Conservation (phyloP, 2,797 vertebrate genomes). For the Scolopax rusticola region DNA sequence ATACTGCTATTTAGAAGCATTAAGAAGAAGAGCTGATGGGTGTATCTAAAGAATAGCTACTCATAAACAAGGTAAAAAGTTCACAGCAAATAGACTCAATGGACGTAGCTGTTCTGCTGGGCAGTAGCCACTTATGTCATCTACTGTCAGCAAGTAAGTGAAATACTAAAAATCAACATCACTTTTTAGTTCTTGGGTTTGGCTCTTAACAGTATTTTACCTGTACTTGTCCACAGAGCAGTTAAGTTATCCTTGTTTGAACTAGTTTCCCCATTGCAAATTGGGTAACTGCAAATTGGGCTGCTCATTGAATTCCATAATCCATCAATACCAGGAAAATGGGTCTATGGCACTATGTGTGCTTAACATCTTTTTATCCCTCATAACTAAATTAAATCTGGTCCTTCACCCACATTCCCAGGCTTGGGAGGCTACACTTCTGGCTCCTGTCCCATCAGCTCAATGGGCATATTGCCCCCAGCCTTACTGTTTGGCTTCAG, state of each 20-base stretch:
- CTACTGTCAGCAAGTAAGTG: background rate
- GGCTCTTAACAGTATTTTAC: too few relatives aligned
- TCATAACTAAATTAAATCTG: background rate
- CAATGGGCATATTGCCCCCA: background rate
- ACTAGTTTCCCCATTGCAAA: background rate
- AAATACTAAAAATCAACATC: background rate
- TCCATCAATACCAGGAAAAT: background rate
- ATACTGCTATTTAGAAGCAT: background rate
- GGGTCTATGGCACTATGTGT: fast-evolving
- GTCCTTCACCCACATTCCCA: background rate
- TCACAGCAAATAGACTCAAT: background rate
- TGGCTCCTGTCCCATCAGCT: background rate
- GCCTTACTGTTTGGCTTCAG: background rate
- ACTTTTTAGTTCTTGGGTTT: background rate
- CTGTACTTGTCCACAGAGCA: background rate
- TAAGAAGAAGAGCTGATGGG: background rate
- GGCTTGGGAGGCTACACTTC: background rate
- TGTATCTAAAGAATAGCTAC: background rate
- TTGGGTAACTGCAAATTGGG: background rate
- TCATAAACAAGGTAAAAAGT: slow-evolving; percentile 46
- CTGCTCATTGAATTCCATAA: background rate
- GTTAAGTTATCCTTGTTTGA: background rate
- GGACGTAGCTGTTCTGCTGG: background rate
- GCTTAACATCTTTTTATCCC: background rate
- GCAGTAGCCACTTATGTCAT: background rate